A percentile compares a stretch with the other conserved stretches of the same genome.
These are phyloP conservation scores for Cranoglanis bouderius DNA, from an alignment of 2,113 vertebrate species.

Conservation along the genomic window DNA sequence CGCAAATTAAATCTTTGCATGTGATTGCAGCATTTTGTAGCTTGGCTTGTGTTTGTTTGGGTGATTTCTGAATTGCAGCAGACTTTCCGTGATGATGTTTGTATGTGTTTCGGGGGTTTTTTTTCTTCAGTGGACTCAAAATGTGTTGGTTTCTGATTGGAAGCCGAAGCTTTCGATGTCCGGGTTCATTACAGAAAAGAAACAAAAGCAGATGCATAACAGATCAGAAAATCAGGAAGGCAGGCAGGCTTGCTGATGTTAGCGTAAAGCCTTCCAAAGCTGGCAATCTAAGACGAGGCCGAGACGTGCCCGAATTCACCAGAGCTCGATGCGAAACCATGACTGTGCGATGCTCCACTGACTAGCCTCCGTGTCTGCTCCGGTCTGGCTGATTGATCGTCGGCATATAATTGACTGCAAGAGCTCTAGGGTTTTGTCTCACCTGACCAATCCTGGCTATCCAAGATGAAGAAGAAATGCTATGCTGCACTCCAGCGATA, in stretches of 20 bases:
- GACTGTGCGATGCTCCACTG: slow-evolving; percentile 3
- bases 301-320: slow-evolving; percentile 59
- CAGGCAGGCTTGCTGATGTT: slow-evolving; percentile 6
- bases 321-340: background rate
- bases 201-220: slow-evolving; percentile 34
- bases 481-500: slow-evolving; percentile 45
- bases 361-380: background rate
- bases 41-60: background rate
- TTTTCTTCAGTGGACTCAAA: background rate
- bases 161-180: slow-evolving; percentile 3
- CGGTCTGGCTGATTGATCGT: slow-evolving; percentile 43
- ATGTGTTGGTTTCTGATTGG: slow-evolving; percentile 28
- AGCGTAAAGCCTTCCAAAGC: slow-evolving; percentile 41
- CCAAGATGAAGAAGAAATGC: slow-evolving; percentile 37
- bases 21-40: slow-evolving; percentile 3
- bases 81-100: background rate
- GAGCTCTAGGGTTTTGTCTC: slow-evolving; percentile 46
- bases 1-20: background rate
- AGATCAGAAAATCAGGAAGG: slow-evolving; percentile 17
- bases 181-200: background rate
- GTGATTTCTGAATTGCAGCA: background rate
- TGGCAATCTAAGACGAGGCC: slow-evolving; percentile 38
- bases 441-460: slow-evolving; percentile 53
- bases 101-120: background rate
- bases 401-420: slow-evolving; percentile 51